A percentile compares a stretch with the other conserved stretches of the same genome.
Evolutionary conservation across 2,888 invertebrate genomes (phyloP).

Genomic region (Pardosa pseudoannulata): DNA sequence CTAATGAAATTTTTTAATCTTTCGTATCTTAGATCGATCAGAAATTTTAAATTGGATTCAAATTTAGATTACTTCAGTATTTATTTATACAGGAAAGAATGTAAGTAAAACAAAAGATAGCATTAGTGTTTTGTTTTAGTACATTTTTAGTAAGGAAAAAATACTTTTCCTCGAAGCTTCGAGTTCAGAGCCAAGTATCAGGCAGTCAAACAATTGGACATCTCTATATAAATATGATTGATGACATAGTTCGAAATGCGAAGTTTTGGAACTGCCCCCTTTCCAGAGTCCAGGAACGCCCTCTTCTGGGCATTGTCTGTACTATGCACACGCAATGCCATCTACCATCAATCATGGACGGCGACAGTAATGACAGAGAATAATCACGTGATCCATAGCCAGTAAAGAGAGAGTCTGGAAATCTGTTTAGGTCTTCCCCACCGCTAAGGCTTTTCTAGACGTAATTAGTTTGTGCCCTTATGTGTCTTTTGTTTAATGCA

Average conservation of each 20-base stretch:
- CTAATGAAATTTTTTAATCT: too few species aligned
- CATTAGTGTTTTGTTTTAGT: too few species aligned
- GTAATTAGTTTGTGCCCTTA: neutral
- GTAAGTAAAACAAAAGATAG: too few species aligned
- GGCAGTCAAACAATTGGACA: neutral
- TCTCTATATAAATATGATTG: conserved; percentile 1
- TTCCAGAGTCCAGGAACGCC: neutral
- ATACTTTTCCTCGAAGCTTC: too few species aligned
- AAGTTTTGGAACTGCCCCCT: neutral
- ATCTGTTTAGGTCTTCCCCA: neutral
- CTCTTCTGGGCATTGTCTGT: neutral
- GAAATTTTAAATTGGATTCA: too few species aligned
- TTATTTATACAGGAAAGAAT: too few species aligned
- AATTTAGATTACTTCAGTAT: too few species aligned
- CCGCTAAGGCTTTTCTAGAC: too few species aligned
- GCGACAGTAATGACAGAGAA: neutral
- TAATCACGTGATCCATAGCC: neutral
- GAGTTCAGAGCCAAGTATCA: neutral
- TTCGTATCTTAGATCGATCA: too few species aligned
- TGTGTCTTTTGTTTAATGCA: neutral
- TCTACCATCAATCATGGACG: neutral
- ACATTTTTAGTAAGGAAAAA: too few species aligned
- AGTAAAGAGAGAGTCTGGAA: neutral
- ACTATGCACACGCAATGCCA: neutral
- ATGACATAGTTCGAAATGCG: neutral